These are phyloP conservation scores for Brachyptera putata DNA, from an alignment of 2,888 invertebrate species.

Conservation along the genomic window DNA sequence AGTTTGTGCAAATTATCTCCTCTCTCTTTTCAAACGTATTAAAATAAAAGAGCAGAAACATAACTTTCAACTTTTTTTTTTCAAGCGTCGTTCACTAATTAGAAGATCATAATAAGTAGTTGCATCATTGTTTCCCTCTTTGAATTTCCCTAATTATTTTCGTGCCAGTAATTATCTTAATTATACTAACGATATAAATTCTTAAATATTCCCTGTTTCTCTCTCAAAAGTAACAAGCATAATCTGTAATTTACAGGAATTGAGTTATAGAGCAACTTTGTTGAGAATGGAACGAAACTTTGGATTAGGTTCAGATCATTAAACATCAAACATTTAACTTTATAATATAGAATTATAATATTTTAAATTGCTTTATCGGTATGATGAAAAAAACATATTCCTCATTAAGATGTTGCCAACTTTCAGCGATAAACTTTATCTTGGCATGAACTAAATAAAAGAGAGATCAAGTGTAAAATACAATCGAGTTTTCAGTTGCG, in stretches of 20 bases:
- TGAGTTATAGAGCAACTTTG: conserved; percentile 11
- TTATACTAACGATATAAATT: not conserved
- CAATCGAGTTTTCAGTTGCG: not conserved
- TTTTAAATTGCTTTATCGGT: conserved; percentile 10
- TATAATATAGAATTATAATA: conserved; percentile 8
- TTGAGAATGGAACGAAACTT: not conserved
- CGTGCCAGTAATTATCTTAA: conserved; percentile 3
- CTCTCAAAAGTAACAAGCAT: conserved; percentile 6
- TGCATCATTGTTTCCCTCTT: not conserved
- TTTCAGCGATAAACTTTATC: conserved; percentile 19
- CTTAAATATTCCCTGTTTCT: not conserved
- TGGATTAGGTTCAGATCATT: conserved; percentile 19
- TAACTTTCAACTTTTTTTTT: not conserved
- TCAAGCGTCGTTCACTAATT: not conserved
- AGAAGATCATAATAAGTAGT: not conserved
- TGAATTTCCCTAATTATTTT: not conserved
- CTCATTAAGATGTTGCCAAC: conserved; percentile 14
- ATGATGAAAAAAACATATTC: conserved; percentile 21
- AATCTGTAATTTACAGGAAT: conserved; percentile 13
- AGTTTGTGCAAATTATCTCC: not conserved
- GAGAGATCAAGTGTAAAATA: conserved; percentile 21
- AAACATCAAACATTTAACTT: conserved; percentile 20
- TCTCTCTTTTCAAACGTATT: not conserved
- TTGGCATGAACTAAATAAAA: conserved; percentile 19
- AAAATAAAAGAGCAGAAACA: too few species aligned